Conservation (phyloP, 2,888 invertebrate genomes). For the Tenthredo scrophulariae region DNA sequence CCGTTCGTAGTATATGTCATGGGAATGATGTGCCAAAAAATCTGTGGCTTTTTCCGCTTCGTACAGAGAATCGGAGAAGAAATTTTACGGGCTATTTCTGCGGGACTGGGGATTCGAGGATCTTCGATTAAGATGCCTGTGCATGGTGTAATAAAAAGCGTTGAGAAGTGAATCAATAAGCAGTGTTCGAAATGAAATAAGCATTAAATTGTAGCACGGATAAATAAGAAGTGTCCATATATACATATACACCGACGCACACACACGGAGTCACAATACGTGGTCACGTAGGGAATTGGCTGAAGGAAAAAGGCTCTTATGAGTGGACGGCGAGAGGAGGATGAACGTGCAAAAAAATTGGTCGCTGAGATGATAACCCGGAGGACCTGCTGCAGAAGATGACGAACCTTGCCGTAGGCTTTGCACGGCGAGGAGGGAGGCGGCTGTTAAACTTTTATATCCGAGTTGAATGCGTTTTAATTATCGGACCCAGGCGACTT, state of each 20-base stretch:
- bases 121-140: not conserved
- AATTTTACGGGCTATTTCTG: not conserved
- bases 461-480: slow-evolving; percentile 72
- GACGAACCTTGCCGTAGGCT: slow-evolving; percentile 46
- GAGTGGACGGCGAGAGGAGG: not conserved
- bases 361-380: slow-evolving; percentile 62
- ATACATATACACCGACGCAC: not conserved
- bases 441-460: slow-evolving; percentile 68
- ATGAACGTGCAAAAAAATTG: slow-evolving; percentile 60
- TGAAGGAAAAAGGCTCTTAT: not conserved
- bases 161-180: not conserved
- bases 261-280: not conserved
- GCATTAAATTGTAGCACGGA: not conserved
- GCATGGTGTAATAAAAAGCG: not conserved
- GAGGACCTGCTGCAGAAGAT: slow-evolving; percentile 52
- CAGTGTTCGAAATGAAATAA: not conserved
- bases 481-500: slow-evolving; percentile 65
- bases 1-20: not conserved
- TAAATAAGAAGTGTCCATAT: not conserved
- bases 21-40: not conserved
- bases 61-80: not conserved
- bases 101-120: not conserved
- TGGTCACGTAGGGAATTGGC: not conserved
- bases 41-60: not conserved
- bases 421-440: slow-evolving; percentile 43